Evolutionary conservation across 1,140 invertebrate species (phyloP).

Genomic region (Tetragonula clypearis): DNA sequence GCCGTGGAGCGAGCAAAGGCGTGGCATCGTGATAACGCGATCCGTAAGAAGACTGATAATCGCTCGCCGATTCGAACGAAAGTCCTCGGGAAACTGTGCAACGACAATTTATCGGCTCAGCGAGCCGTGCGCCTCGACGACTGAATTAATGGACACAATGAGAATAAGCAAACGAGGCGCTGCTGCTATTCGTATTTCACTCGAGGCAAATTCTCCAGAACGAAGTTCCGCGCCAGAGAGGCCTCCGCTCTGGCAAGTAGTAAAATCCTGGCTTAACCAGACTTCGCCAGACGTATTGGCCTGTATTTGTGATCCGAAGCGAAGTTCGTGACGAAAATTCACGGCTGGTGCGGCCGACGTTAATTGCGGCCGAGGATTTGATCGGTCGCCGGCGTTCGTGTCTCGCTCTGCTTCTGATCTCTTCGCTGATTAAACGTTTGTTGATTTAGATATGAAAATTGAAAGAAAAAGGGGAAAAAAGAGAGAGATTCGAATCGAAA

Average conservation of each 20-base stretch:
- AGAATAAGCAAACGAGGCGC: neutral
- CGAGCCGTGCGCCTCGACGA: too few species aligned
- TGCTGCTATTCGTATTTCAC: constrained; percentile 15
- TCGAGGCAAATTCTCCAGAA: neutral
- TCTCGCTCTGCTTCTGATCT: neutral
- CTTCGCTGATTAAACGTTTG: neutral
- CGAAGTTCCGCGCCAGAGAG: neutral
- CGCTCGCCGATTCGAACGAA: neutral
- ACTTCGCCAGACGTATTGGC: neutral
- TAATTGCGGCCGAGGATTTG: neutral
- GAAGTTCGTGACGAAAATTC: constrained; percentile 2
- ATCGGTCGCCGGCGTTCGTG: too few species aligned
- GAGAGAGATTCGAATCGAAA: neutral
- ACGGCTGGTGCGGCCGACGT: neutral
- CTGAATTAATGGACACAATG: constrained; percentile 21
- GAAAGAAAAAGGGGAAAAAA: neutral
- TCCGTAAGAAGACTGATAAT: neutral
- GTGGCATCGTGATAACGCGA: constrained; percentile 13
- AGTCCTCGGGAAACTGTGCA: neutral
- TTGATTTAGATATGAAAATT: neutral
- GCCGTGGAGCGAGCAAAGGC: neutral
- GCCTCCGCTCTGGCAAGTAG: neutral
- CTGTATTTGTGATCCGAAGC: neutral
- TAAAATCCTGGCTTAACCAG: constrained; percentile 23
- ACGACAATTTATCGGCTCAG: constrained; percentile 8